These are phyloP conservation scores for Dione juno DNA, from an alignment of 2,888 invertebrate genomes.

Conservation along the genomic window DNA sequence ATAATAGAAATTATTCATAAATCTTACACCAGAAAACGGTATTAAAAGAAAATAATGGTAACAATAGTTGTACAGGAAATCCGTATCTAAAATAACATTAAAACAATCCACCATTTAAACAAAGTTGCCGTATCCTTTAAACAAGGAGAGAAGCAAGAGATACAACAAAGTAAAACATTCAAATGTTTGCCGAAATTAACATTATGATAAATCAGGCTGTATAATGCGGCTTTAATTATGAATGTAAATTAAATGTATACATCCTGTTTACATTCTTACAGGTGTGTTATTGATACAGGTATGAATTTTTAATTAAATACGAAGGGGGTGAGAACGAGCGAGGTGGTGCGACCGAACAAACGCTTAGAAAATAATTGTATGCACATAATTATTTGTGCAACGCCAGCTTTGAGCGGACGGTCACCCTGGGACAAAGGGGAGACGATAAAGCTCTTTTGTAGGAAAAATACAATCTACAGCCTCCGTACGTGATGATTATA, in stretches of 20 bases:
- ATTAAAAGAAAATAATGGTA: background rate
- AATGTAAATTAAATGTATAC: slow-evolving; percentile 43
- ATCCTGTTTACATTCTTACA: slow-evolving; percentile 44
- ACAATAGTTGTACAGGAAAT: background rate
- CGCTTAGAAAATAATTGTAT: slow-evolving; percentile 79
- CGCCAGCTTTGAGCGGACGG: slow-evolving; percentile 71
- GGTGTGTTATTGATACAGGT: slow-evolving; percentile 44
- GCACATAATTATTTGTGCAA: slow-evolving; percentile 82
- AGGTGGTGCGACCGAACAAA: slow-evolving; percentile 53
- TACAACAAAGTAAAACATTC: slow-evolving; percentile 24
- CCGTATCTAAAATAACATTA: slow-evolving; percentile 10
- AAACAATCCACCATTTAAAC: slow-evolving; percentile 4
- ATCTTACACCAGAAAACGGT: background rate
- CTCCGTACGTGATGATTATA: slow-evolving; percentile 39
- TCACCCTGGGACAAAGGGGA: slow-evolving; percentile 68
- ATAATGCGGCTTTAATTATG: slow-evolving; percentile 41
- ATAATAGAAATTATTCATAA: background rate
- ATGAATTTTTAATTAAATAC: slow-evolving; percentile 48
- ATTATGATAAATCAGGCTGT: slow-evolving; percentile 28
- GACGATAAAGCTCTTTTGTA: slow-evolving; percentile 52
- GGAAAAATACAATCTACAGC: slow-evolving; percentile 38
- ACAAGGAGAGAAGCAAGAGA: slow-evolving; percentile 6
- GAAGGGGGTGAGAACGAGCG: slow-evolving; percentile 31
- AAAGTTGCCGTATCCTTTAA: slow-evolving; percentile 13
- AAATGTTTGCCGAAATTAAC: slow-evolving; percentile 21